These are phyloP conservation scores for human (Homo sapiens) DNA, from an alignment of 2,113 vertebrate species.

Conservation along the genomic window GRCh38 chr3:79909001-79909500, in stretches of 20 bases:
- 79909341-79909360: background rate
- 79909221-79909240: background rate
- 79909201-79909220: background rate
- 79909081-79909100: background rate
- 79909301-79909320: fast-evolving
- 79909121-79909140: background rate
- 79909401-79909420: background rate
- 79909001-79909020: background rate
- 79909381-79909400: background rate
- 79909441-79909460: no score
- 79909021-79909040: background rate
- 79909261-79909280: background rate
- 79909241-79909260: background rate
- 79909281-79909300: background rate
- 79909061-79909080: background rate
- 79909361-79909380: no score
- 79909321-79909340: background rate
- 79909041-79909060: background rate
- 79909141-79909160: background rate
- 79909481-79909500: no score
- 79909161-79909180: background rate
- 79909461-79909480: no score
- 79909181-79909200: background rate
- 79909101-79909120: background rate
- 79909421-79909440: background rate